Conservation (phyloP, 2,888 invertebrate genomes). For the Molorchus minor region DNA sequence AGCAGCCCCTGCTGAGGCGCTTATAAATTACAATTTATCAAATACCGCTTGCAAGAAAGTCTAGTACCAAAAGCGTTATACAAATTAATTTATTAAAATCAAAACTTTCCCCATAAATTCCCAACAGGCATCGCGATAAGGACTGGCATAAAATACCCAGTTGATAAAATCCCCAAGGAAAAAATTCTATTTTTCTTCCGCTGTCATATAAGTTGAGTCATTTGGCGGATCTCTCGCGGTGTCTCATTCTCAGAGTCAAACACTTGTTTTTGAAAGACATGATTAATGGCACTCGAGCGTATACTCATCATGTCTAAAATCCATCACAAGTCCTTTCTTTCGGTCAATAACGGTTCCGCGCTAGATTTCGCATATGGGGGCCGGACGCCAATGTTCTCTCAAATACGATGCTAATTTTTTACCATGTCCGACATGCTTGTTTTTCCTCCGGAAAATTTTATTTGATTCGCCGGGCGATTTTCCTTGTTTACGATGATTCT, state of each 20-base stretch:
- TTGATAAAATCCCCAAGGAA: slow-evolving; percentile 28
- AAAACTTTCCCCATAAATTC: slow-evolving; percentile 23
- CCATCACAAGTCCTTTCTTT: slow-evolving; percentile 38
- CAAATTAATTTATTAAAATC: slow-evolving; percentile 6
- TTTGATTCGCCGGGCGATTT: not conserved
- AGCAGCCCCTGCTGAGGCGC: not conserved
- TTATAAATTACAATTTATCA: not conserved
- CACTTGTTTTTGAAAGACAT: slow-evolving; percentile 51
- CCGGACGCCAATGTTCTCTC: not conserved
- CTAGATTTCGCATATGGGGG: slow-evolving; percentile 16
- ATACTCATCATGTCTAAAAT: slow-evolving; percentile 48
- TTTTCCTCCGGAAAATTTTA: not conserved
- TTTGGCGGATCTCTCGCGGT: slow-evolving; percentile 47
- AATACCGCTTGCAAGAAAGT: not conserved
- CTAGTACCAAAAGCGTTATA: not conserved
- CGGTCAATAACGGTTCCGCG: slow-evolving; percentile 20
- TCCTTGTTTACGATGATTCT: not conserved
- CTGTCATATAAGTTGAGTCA: slow-evolving; percentile 49
- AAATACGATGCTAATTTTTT: slow-evolving; percentile 3
- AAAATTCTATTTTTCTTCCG: slow-evolving; percentile 47
- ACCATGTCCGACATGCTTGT: not conserved
- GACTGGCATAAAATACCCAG: slow-evolving; percentile 24
- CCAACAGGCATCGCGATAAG: slow-evolving; percentile 13
- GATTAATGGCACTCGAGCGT: slow-evolving; percentile 46
- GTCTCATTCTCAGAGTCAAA: slow-evolving; percentile 47